Base-by-base conservation (phyloP, 2,888 invertebrate genomes). In the Drosophila mimetica region DNA sequence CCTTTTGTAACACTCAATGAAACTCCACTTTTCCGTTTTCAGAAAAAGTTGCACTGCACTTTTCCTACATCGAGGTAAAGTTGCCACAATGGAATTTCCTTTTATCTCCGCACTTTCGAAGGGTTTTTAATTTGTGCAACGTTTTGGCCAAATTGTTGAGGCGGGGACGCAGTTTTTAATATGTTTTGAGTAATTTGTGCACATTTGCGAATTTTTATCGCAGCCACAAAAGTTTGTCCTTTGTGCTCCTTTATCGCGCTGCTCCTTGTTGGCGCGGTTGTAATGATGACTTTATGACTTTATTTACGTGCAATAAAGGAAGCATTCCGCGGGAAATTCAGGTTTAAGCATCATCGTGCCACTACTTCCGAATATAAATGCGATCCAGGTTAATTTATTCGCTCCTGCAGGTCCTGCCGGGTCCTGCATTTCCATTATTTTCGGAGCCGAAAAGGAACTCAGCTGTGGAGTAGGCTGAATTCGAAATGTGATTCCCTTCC, bases 271-370 rank as follows among this genome's bases (percentile, higher is more conserved):
- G 78, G 74, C 83, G 72, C 69, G 60, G 77, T 65, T 82, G 84
- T 82, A 85, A 82, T 82, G 85, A 82, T 82, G 85, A 85, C 82
- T 82, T 82, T 82, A 82, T 82, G 77, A 76, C 85, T 82, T 79
- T 82, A 85, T 82, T 85, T 82, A 85, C 77, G 82, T 82, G 79
- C 85, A 85, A 77, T 82, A 82, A 85, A 71, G 60, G 20, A 34
- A 55, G 39, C 51, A 51, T 70, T 54, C 46, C 34, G 34, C 16
- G 46, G 9, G 32, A 37, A 32, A 44, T 32, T 39, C 46, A 25
- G 36, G 34, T 47, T 42, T 32, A 30, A 44, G 20, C 30, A 46
- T 28, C 44, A 28, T 28, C 47, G 41, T 30, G 32, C 32, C 57
- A 57, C 55, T 70, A 58, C 57, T 61, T 57, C 16, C 64, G 64